Evolutionary conservation across 2,113 vertebrate genomes (phyloP).

Genomic region (Camelus bactrianus): DNA sequence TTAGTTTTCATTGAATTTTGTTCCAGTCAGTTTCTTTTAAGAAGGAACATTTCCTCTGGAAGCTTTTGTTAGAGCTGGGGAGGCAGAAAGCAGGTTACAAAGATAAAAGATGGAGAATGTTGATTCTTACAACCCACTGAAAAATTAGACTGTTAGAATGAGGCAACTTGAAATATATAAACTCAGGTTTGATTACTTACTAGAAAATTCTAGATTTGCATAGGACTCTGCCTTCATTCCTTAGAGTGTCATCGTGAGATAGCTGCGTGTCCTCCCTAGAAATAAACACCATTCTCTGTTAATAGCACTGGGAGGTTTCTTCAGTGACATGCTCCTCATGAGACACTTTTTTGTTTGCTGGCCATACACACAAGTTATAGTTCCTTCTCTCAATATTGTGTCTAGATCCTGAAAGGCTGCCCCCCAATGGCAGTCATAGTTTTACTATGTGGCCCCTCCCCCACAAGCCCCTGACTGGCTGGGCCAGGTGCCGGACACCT

Average conservation of each 20-base stretch:
- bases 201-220: background rate
- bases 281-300: background rate
- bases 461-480: background rate
- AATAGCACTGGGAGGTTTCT: background rate
- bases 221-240: background rate
- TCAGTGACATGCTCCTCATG: background rate
- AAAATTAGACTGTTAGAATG: background rate
- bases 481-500: background rate
- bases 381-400: background rate
- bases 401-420: background rate
- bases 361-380: background rate
- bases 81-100: background rate
- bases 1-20: background rate
- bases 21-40: conserved; percentile 10
- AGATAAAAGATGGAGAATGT: background rate
- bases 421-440: background rate
- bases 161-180: background rate
- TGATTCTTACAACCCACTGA: background rate
- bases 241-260: background rate
- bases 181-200: background rate
- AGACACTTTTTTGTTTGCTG: background rate
- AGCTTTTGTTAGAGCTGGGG: background rate
- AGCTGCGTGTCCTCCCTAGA: background rate
- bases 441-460: background rate
- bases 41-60: background rate